These are phyloP conservation scores for Lycaena phlaeas DNA, from an alignment of 2,888 invertebrate species.

Conservation along the genomic window DNA sequence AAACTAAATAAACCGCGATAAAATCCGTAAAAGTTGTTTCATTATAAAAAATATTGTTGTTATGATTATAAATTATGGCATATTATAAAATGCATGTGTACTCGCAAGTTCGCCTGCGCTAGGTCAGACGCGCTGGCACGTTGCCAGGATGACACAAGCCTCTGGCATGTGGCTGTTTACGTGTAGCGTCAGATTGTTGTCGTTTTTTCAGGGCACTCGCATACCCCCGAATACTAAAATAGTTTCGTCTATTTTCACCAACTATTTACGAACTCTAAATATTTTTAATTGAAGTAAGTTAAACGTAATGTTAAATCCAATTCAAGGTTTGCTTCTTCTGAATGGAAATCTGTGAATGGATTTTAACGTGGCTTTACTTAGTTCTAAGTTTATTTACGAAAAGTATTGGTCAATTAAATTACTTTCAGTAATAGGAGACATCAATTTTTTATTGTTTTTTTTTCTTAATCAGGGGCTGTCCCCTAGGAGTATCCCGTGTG, in stretches of 20 bases:
- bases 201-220: slow-evolving; percentile 24
- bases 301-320: too few species aligned
- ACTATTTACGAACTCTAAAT: not conserved
- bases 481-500: slow-evolving; percentile 79
- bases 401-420: too few species aligned
- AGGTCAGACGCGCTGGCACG: slow-evolving; percentile 53
- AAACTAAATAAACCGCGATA: too few species aligned
- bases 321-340: too few species aligned
- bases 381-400: too few species aligned
- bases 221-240: slow-evolving; percentile 6
- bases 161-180: slow-evolving; percentile 58
- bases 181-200: slow-evolving; percentile 38
- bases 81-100: too few species aligned
- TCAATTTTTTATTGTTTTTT: not conserved
- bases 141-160: slow-evolving; percentile 58
- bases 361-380: too few species aligned
- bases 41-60: too few species aligned
- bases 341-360: too few species aligned
- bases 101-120: slow-evolving; percentile 41
- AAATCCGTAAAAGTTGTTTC: too few species aligned
- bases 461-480: slow-evolving; percentile 46
- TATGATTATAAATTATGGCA: too few species aligned
- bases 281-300: not conserved
- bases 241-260: slow-evolving; percentile 2
- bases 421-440: too few species aligned